Evolutionary conservation across 2,113 vertebrate species (phyloP).

Genomic region (Pedionomus torquatus): DNA sequence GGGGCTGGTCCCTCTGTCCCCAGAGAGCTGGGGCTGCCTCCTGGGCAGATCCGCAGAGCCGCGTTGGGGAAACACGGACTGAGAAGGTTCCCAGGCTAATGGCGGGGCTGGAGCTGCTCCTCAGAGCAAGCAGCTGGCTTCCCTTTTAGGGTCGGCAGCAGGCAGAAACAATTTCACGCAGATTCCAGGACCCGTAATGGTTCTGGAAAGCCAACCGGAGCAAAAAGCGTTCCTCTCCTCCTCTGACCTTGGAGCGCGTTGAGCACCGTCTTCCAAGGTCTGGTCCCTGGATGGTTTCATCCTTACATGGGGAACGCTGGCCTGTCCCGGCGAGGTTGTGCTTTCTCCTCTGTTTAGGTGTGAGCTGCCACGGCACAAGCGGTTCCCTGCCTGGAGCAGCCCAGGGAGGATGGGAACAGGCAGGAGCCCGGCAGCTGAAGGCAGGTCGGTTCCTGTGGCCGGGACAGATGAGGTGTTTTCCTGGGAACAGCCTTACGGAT

Average conservation of each 20-base stretch:
- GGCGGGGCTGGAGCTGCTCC: background rate
- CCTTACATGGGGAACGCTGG: conserved; percentile 23
- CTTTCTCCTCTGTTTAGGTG: background rate
- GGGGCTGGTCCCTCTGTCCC: fast-evolving
- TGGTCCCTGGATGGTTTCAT: background rate
- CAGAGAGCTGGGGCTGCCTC: background rate
- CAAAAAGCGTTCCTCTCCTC: conserved; percentile 34
- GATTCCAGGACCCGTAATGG: conserved; percentile 56
- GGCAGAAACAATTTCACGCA: background rate
- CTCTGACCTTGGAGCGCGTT: conserved; percentile 20
- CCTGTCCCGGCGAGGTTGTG: background rate
- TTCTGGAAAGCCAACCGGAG: conserved; percentile 38
- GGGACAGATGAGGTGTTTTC: conserved; percentile 12
- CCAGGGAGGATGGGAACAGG: background rate
- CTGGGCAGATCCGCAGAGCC: fast-evolving
- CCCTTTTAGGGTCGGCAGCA: conserved; percentile 34
- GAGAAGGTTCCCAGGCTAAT: background rate
- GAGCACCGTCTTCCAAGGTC: conserved; percentile 14
- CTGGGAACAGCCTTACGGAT: background rate
- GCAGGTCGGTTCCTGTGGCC: conserved; percentile 17
- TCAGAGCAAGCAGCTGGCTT: conserved; percentile 26
- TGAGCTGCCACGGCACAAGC: background rate
- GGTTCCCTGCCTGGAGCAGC: background rate
- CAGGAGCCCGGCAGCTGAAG: background rate
- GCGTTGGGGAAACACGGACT: background rate